Evolutionary conservation across 1,140 invertebrate species (phyloP), one percentile per base, ranked within the genome.

Genomic region (Littorina saxatilis): DNA sequence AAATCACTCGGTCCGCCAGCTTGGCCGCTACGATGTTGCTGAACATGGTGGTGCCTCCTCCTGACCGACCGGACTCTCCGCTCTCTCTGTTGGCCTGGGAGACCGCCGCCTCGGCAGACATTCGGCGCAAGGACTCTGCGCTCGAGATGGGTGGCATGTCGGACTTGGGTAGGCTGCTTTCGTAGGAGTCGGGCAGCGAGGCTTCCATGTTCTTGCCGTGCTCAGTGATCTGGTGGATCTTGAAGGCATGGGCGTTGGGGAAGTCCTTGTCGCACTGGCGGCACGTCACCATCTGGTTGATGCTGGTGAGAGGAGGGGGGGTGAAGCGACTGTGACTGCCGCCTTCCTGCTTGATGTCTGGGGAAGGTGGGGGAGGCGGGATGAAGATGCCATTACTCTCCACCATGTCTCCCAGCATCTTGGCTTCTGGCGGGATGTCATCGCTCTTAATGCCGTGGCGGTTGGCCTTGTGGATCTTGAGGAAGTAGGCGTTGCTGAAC

Each of bases 401-500:
- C 55, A 78, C 58, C 76, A 78, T 78, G 55, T 78, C 76, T 0
- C 76, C 27, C 76, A 78, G 58, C 55, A 78, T 32, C 20, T 66
- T 40, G 20, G 76, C 76, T 2, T 78, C 76, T 7, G 76, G 70
- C 68, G 68, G 68, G 4, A 83, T 27, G 61, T 88, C 87, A 63
- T 90, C 88, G 70, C 79, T 84, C 58, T 80, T 85, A 11, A 92
- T 89, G 32, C 94, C 94, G 90, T 95, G 94, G 81, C 95, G 94
- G 84, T 94, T 94, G 78, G 94, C 93, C 88, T 94, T 94, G 89
- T 95, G 94, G 27, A 94, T 93, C 82, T 94, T 93, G 32, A 95
- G 87, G 80, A 93, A 94, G 84, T 94, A 94, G 82, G 93, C 93
- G 89, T 98, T 98, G 91, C 96, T 98, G 90, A 98, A 98, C 91